Percentiles rank a stretch among this genome's conserved stretches.
phyloP scores from a whole-genome alignment of 1,140 invertebrate genomes.

The Solenopsis fugax region DNA sequence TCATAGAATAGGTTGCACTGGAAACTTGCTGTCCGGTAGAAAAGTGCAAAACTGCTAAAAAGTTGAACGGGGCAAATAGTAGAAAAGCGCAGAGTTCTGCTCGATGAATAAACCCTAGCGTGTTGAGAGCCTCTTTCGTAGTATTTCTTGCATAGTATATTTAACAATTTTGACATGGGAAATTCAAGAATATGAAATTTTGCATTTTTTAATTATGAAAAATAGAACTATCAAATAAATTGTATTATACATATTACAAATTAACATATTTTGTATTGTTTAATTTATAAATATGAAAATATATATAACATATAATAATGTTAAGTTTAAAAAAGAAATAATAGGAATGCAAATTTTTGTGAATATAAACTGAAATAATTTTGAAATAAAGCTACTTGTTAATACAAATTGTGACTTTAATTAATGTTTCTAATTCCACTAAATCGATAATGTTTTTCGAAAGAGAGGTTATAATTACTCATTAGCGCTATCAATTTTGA shows the following conservation, averaged over 20 bases:
- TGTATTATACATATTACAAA: not conserved
- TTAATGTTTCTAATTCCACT: not conserved
- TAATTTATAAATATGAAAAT: not conserved
- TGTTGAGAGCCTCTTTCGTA: not conserved
- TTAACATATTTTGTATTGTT: not conserved
- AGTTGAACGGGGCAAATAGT: not conserved
- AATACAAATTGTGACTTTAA: not conserved
- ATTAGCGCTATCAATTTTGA: no score
- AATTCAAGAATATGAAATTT: not conserved
- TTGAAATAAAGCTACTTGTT: not conserved
- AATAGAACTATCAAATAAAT: not conserved
- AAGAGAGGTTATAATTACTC: no score
- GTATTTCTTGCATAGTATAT: not conserved
- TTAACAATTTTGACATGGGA: not conserved
- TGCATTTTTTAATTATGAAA: not conserved
- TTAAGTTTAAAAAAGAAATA: not conserved
- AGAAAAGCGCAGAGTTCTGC: not conserved
- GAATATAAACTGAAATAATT: not conserved
- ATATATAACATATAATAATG: not conserved
- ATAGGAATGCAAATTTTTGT: not conserved
- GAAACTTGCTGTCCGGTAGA: not conserved
- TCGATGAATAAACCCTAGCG: not conserved
- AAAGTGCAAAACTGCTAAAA: slow-evolving; percentile 17
- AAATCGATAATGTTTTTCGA: not conserved
- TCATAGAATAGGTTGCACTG: not conserved